Conservation (phyloP, 2,797 vertebrate genomes). For the Falco naumanni region DNA sequence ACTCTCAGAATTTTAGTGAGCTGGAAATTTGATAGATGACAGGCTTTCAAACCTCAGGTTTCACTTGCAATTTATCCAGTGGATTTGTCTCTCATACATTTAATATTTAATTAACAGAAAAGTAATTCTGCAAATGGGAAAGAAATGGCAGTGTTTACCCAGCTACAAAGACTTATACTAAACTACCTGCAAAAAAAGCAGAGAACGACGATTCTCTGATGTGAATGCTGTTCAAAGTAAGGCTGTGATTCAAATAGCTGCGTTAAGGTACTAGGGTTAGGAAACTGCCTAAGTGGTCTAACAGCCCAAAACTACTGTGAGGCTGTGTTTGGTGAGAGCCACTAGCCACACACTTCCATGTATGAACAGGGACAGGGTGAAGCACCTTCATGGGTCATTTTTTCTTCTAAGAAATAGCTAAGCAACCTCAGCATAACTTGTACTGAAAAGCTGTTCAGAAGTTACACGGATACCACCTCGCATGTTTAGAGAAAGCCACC, state of each 20-base stretch:
- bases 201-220: background rate
- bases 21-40: background rate
- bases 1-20: background rate
- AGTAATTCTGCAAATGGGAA: background rate
- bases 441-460: background rate
- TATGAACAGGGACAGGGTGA: background rate
- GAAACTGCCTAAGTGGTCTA: rapidly evolving
- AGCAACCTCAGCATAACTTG: background rate
- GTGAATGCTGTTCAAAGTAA: background rate
- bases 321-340: background rate
- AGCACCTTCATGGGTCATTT: background rate
- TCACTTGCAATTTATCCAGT: background rate
- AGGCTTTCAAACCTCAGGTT: background rate
- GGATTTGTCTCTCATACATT: background rate
- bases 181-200: background rate
- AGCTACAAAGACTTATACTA: background rate
- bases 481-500: background rate
- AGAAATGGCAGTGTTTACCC: background rate
- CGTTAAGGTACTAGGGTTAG: background rate
- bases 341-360: background rate
- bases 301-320: background rate
- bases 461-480: background rate
- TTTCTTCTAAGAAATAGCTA: background rate
- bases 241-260: background rate
- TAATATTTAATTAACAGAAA: background rate